Conservation (phyloP, 2,797 vertebrate species). For the Emydoidea blandingii region DNA sequence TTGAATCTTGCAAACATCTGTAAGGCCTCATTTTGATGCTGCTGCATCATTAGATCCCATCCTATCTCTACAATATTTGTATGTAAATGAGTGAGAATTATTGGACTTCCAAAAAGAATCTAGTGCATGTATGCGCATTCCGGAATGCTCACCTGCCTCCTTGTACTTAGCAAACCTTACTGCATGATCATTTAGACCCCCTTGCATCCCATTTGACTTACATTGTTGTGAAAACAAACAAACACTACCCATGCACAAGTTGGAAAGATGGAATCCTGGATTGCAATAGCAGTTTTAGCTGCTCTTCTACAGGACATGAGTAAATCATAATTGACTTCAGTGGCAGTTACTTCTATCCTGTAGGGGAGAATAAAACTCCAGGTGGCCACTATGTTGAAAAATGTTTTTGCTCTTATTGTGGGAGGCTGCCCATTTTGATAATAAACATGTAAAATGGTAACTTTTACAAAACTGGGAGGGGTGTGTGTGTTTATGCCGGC, state of each 20-base stretch:
- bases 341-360: not conserved
- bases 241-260: fast-evolving
- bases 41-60: not conserved
- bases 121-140: not conserved
- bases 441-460: not conserved
- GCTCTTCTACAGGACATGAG: not conserved
- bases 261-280: not conserved
- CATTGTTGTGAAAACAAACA: not conserved
- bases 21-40: not conserved
- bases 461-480: not conserved
- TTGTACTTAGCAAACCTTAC: not conserved
- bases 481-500: fast-evolving
- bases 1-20: not conserved
- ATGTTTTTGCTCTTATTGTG: not conserved
- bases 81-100: not conserved
- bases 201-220: not conserved
- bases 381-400: not conserved
- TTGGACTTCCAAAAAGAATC: not conserved
- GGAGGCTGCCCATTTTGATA: not conserved
- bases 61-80: fast-evolving
- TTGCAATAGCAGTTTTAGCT: not conserved
- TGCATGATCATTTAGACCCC: fast-evolving
- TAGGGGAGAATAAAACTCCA: not conserved
- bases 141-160: not conserved
- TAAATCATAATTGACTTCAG: conserved; percentile 1